Base-by-base conservation (phyloP, 2,888 invertebrate species). In the Carabus problematicus region DNA sequence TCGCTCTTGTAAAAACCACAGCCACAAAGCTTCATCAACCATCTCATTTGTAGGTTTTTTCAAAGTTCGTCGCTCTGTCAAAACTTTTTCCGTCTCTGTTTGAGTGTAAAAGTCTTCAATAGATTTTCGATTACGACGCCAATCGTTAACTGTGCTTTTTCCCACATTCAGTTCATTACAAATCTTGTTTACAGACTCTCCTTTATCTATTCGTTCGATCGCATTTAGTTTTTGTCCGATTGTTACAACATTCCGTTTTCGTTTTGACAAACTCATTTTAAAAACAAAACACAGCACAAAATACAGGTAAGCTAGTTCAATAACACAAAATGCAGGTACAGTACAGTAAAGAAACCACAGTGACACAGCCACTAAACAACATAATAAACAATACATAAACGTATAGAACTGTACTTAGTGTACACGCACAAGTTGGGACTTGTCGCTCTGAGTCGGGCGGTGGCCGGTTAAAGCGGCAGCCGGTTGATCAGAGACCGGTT, bases 111-210 rank as follows among this genome's bases (percentile, higher is more conserved):
- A 52, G 19, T 52, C 16, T 19, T 52, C 64, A 41, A 64, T 64
- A 39, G 49, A n/a, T 9, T n/a, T 19, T 16, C 39, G 47, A 43
- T 18, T 52, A 40, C 60, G 47, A 19, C 55, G 49, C 55, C 62
- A 69, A 54, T 62, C 69, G 12, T 16, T 54, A 42, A 62, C 69
- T 16, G 69, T 61, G 41, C 42, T 42, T 16, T 19, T 40, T 29
- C 62, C 69, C 41, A 54, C 69, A 9, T 29, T 62, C 12, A 19
- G 54, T 41, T 59, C 55, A 2, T 43, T 42, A 7, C 62, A 60
- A 8, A 69, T 62, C 12, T 42, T 54, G 11, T 43, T 62, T n/a
- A 63, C 40, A 19, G 62, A 52, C 42, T 69, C 69, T 8, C 61
- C 59, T 11, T 45, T 47, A 12, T 42, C 59, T 11, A 58, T 14